Base-by-base conservation (phyloP, 92 coral and sea anemone genomes). In the Micromussa lordhowensis region DNA sequence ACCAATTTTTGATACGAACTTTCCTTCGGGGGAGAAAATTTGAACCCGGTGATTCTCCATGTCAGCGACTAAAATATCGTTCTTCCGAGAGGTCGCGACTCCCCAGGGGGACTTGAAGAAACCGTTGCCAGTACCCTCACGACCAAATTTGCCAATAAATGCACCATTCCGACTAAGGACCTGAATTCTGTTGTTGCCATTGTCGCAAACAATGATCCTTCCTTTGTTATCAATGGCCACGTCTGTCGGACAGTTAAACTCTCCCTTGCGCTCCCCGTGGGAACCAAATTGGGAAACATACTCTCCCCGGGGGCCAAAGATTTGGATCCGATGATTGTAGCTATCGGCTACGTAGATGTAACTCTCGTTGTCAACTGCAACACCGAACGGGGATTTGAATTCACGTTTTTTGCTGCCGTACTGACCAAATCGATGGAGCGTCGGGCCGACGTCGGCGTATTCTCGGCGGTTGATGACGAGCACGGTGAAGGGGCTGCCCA, bases 31-130 rank as follows among this genome's bases (percentile, higher is more conserved):
- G 48, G 95, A 86, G 81, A 96, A 98, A 86, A 96, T 87, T 81
- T 98, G 99, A 24, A 98, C 83, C 58, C 99, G 90, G 77, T 98
- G 94, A 69, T 98, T 98, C 59, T 98, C 99, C 99, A 96, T 98
- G 89, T 98, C 99, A 3, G 99, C 99, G 22, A 98, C 99, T 40
- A 98, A 85, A 35, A 98, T 94, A 57, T 98, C 96, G 72, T 95
- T 91, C 35, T 91, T 93, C 40, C 92, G 78, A 14, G 96, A 91
- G 30, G 96, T 94, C 18, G 99, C 98, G 36, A 98, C 95, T 57
- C 99, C 99, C 99, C 99, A 98, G 24, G 99, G 99, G 26, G 98
- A 96, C 68, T 98, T 98, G 88, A 98, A 98, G 88, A 91, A 96
- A 22, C 99, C 99, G 82, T 98, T 98, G n/a, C 98, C 96, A 40